Evolutionary conservation across 2,888 invertebrate genomes (phyloP).

Genomic region (Pherbina coryleti): DNA sequence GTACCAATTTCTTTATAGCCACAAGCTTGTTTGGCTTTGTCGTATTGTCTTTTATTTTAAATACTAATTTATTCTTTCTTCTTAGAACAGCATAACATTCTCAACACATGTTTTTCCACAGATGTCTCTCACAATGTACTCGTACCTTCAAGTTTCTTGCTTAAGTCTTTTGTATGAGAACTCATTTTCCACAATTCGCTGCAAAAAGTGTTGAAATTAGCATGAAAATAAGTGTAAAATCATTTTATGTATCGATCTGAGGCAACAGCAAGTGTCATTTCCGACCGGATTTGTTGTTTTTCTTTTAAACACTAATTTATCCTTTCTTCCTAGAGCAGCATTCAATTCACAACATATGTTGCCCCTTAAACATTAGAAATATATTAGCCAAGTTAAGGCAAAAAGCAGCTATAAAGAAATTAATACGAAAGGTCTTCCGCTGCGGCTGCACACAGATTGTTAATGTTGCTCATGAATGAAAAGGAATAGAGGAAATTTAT

Average conservation of each 20-base stretch:
- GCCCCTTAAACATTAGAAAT: neutral
- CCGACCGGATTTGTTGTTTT: conserved; percentile 14
- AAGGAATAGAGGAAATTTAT: conserved; percentile 7
- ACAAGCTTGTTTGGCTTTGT: no score
- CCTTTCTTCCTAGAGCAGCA: neutral
- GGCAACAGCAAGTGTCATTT: neutral
- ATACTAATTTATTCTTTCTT: no score
- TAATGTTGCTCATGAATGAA: conserved; percentile 1
- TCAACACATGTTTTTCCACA: no score
- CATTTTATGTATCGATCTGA: neutral
- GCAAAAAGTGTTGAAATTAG: neutral
- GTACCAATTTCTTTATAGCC: no score
- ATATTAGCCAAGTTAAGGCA: neutral
- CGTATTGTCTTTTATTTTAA: no score
- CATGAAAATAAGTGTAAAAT: neutral
- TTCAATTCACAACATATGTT: neutral
- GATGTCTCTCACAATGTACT: no score
- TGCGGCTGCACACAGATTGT: neutral
- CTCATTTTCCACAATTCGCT: neutral
- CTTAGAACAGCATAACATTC: no score
- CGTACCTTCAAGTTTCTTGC: no score
- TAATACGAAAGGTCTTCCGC: conserved; percentile 1
- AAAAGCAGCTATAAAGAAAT: neutral
- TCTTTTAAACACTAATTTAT: neutral
- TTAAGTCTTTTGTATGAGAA: no score